Evolutionary conservation across 2,888 invertebrate species (phyloP).

Genomic region (Caenorhabditis angaria): DNA sequence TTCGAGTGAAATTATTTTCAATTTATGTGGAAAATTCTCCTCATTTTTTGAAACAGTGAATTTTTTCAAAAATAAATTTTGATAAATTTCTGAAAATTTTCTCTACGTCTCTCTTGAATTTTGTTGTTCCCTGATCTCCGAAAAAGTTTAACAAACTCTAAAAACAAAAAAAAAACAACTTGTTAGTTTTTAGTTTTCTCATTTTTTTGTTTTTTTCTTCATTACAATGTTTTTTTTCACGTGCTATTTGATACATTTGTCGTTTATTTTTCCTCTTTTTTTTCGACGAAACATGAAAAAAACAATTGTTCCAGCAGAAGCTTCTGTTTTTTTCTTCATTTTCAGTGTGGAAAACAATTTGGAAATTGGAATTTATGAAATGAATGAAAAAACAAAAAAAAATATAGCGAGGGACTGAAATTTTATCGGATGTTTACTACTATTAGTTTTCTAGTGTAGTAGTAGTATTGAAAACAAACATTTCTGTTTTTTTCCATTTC

Average conservation of each 20-base stretch:
- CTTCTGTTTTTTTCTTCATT: not conserved
- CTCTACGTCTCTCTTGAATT: no score
- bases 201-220: no score
- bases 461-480: no score
- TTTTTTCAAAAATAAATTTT: no score
- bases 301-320: not conserved
- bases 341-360: not conserved
- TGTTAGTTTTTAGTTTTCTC: not conserved
- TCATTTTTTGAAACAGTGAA: no score
- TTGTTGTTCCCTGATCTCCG: no score
- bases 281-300: not conserved
- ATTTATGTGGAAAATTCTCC: no score
- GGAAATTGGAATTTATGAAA: conserved; percentile 4
- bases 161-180: not conserved
- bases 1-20: no score
- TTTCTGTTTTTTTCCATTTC: no score
- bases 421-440: conserved; percentile 4
- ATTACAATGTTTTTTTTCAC: not conserved
- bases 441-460: conserved; percentile 4
- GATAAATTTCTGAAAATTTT: no score
- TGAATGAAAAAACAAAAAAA: not conserved
- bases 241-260: conserved; percentile 4
- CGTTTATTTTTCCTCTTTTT: not conserved
- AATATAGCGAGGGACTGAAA: conserved; percentile 1
- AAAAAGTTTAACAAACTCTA: no score